These are phyloP conservation scores for Rhynchomys soricoides DNA, from an alignment of 2,113 vertebrate species.

Conservation along the genomic window DNA sequence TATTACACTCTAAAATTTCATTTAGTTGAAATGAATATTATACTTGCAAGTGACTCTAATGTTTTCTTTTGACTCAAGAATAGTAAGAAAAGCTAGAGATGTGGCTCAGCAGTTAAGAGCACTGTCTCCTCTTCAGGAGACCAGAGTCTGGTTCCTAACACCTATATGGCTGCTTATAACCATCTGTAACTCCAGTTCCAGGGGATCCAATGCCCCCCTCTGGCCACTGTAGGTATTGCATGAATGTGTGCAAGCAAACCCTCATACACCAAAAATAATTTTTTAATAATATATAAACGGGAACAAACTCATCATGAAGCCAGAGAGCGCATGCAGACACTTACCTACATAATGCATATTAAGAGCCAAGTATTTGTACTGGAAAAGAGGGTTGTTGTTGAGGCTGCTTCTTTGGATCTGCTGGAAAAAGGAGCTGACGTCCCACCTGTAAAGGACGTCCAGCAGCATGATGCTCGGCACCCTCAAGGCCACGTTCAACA, in stretches of 20 bases:
- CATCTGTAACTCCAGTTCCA: background rate
- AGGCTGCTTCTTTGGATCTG: conserved; percentile 99
- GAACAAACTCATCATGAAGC: conserved; percentile 31
- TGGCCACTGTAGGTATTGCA: background rate
- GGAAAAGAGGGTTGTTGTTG: conserved; percentile 97
- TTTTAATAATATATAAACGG: background rate
- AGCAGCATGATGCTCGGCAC: conserved; percentile 99
- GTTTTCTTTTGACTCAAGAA: conserved; percentile 21
- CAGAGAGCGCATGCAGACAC: conserved; percentile 77
- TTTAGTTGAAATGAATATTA: conserved; percentile 51
- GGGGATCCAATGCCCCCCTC: background rate
- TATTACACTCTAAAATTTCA: conserved; percentile 30
- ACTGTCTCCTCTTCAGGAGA: background rate
- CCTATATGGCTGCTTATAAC: background rate
- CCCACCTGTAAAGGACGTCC: conserved; percentile 98
- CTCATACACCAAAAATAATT: background rate
- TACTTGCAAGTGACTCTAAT: conserved; percentile 26
- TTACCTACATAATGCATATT: conserved; percentile 99
- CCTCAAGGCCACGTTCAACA: conserved; percentile 97
- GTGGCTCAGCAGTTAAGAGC: background rate
- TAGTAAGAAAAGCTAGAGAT: background rate
- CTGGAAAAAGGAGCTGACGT: conserved; percentile 99
- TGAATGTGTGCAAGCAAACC: background rate
- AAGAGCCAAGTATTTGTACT: conserved; percentile 99
- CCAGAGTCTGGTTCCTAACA: background rate